Base-by-base conservation (phyloP, 30 jellyfish, hydroid and myxozoan genomes). In the Aurelia aurita region DNA sequence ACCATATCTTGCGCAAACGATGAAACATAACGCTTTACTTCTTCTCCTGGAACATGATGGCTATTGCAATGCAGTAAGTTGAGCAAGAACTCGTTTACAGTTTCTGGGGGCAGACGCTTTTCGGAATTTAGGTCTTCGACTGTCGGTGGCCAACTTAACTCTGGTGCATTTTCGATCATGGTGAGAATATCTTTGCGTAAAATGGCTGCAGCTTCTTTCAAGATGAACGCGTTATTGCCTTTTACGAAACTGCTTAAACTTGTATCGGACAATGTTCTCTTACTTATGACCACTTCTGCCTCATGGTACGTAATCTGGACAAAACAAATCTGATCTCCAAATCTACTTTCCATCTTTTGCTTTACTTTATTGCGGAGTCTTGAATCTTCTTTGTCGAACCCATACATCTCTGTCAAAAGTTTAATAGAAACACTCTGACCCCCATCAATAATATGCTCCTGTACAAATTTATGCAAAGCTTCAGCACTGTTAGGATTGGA, bases 11-110 rank as follows among this genome's bases (percentile, higher is more conserved):
- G 46, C 28, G 85, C 46, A 20, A 72, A 26, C 46, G 85, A 72
- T 5, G 31, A 25, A 15, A 29, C 87, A 57, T 53, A 76, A 19
- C 75, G 87, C 19, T 58, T 55, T 12, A 53, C 60, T 10, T 55
- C 80, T 21, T 76, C 76, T 58, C 87, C 87, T 16, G 58, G 85
- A 1, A 34, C 45, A 55, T 76, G 87, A 55, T 76, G 76, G 45
- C 80, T 35, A 55, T 55, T 67, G 45, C 51, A 21, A 76, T 76
- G 87, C 19, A 32, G 43, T 23, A 76, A 20, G 45, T 32, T 53
- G 13, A 43, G 34, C 28, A 76, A 59, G 31, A 76, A 57, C 61
- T 58, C 60, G 3, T 46, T 76, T 0, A 76, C 76, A 39, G 25
- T 76, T 32, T 39, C 87, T 12, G 80, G 65, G 23, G 82, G 82